Evolutionary conservation across 2,797 vertebrate species (phyloP).

Genomic region (Prunella strophiata): DNA sequence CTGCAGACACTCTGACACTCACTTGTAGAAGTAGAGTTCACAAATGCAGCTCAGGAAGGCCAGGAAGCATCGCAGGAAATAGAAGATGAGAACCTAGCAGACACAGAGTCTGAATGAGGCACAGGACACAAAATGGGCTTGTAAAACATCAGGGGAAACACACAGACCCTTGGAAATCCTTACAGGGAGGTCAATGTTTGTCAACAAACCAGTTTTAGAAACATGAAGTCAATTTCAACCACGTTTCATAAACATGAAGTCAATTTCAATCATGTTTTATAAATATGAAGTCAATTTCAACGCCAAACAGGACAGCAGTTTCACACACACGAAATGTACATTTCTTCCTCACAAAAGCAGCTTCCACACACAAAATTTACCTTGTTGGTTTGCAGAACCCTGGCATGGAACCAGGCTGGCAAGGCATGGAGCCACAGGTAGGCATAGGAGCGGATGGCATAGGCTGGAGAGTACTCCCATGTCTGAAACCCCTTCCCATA

Average conservation of each 20-base stretch:
- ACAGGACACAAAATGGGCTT: background rate
- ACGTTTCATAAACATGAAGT: too few species aligned
- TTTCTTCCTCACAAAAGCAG: background rate
- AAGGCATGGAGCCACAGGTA: conserved; percentile 96
- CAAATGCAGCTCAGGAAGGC: conserved; percentile 96
- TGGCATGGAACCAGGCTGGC: conserved; percentile 92
- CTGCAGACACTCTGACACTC: conserved; percentile 71
- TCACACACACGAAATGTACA: background rate
- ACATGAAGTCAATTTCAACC: too few species aligned
- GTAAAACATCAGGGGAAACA: background rate
- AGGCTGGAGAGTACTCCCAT: conserved; percentile 96
- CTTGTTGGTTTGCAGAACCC: conserved; percentile 96
- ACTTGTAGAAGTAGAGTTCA: conserved; percentile 99
- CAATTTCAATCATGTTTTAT: too few species aligned
- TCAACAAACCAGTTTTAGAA: background rate
- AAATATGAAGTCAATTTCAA: too few species aligned
- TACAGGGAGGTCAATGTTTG: background rate
- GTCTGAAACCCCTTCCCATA: conserved; percentile 98
- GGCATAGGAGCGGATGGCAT: conserved; percentile 95
- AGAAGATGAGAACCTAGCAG: conserved; percentile 95
- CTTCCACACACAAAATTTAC: conserved; percentile 63
- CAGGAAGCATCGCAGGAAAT: conserved; percentile 95
- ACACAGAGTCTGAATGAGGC: background rate
- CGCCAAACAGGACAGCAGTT: background rate
- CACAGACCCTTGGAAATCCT: background rate